phyloP scores from a whole-genome alignment of 2,113 vertebrate genomes.

The Hyperopisus bebe region DNA sequence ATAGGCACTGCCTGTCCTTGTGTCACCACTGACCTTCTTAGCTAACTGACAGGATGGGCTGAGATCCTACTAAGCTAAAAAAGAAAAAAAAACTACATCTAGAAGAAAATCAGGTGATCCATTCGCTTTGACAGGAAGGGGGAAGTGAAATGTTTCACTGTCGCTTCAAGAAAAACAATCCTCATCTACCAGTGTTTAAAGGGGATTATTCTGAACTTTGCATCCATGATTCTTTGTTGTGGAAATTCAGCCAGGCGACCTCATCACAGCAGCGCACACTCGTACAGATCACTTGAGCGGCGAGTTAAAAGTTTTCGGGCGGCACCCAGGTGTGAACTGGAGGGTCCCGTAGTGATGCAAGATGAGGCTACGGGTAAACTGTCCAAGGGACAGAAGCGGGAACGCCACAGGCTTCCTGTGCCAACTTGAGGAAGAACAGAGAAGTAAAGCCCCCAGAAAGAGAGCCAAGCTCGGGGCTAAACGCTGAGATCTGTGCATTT shows the following conservation, averaged over 20 bases:
- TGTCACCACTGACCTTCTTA: slow-evolving; percentile 1
- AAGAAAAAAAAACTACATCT: background rate
- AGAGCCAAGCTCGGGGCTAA: slow-evolving; percentile 15
- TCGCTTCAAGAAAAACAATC: background rate
- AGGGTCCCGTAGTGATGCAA: background rate
- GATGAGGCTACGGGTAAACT: background rate
- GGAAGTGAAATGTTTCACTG: background rate
- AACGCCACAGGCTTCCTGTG: background rate
- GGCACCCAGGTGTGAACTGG: background rate
- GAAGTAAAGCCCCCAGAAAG: background rate
- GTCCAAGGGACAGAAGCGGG: background rate
- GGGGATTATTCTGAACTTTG: background rate
- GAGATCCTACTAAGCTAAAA: background rate
- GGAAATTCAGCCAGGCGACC: background rate
- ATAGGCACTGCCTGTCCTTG: background rate
- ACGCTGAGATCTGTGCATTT: slow-evolving; percentile 6
- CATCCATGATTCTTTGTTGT: background rate
- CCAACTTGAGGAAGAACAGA: slow-evolving; percentile 6
- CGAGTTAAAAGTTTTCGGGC: background rate
- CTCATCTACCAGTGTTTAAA: background rate
- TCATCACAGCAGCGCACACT: background rate
- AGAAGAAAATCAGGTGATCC: background rate
- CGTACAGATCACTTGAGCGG: background rate
- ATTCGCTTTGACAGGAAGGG: background rate
- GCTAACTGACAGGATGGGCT: slow-evolving; percentile 3